A percentile compares a stretch with the other conserved stretches of the same genome.
Conservation (phyloP, 1,140 invertebrate species). For the Procambarus clarkii region DNA sequence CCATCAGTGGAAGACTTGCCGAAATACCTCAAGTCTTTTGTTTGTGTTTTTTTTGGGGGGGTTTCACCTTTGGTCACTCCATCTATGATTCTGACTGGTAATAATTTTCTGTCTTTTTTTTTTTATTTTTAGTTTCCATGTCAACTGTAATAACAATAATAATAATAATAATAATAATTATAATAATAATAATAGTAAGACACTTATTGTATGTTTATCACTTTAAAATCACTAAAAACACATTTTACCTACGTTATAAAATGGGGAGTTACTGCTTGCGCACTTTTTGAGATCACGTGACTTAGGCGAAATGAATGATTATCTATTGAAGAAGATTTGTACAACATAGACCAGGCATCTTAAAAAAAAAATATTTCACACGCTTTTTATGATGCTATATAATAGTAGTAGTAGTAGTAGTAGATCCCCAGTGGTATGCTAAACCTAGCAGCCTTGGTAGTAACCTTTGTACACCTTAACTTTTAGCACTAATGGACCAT, state of each 20-base stretch:
- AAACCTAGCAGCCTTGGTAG: not conserved
- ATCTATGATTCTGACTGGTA: slow-evolving; percentile 28
- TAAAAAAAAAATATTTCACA: slow-evolving; percentile 1
- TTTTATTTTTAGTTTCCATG: not conserved
- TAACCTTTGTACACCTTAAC: not conserved
- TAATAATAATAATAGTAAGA: slow-evolving; percentile 32
- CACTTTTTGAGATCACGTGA: slow-evolving; percentile 68
- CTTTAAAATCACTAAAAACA: slow-evolving; percentile 66
- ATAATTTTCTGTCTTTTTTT: slow-evolving; percentile 2
- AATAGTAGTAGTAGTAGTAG: not conserved
- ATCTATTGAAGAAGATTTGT: slow-evolving; percentile 64
- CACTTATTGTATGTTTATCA: slow-evolving; percentile 64
- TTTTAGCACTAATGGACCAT: not conserved
- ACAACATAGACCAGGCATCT: slow-evolving; percentile 65
- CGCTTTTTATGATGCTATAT: slow-evolving; percentile 40
- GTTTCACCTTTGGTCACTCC: slow-evolving; percentile 40
- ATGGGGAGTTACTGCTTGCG: slow-evolving; percentile 57
- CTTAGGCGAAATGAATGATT: slow-evolving; percentile 65
- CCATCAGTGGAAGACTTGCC: not conserved
- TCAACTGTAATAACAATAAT: slow-evolving; percentile 25
- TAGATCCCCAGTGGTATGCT: not conserved
- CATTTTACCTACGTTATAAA: slow-evolving; percentile 55
- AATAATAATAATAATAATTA: slow-evolving; percentile 26
- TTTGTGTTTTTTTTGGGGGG: not conserved
- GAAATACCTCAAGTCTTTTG: not conserved